Conservation (phyloP, 2,113 vertebrate species). For the Dascyllus trimaculatus region DNA sequence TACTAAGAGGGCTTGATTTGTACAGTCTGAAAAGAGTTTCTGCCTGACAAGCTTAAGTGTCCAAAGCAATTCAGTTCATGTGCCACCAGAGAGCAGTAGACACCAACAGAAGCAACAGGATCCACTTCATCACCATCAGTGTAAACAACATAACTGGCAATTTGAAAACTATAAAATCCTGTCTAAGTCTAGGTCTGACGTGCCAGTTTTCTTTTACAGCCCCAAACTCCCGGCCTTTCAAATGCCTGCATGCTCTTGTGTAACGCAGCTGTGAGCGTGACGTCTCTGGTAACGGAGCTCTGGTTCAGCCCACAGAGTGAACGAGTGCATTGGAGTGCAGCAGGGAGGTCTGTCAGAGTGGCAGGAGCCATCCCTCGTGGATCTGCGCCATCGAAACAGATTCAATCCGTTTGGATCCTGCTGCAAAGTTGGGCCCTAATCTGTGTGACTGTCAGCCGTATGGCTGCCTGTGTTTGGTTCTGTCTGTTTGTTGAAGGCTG, state of each 20-base stretch:
- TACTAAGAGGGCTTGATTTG: no score
- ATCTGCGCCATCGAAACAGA: constrained; percentile 2
- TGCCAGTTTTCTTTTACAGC: neutral
- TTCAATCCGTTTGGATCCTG: constrained; percentile 47
- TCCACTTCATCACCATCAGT: neutral
- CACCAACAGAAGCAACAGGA: neutral
- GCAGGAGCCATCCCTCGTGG: constrained; percentile 31
- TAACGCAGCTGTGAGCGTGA: neutral
- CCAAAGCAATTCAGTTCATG: no score
- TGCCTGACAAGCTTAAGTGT: neutral
- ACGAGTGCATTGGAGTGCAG: constrained; percentile 23
- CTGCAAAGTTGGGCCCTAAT: constrained; percentile 56
- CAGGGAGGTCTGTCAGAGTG: constrained; percentile 59
- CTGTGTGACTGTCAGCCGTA: neutral
- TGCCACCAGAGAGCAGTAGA: constrained; percentile 64
- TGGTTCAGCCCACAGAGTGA: constrained; percentile 72
- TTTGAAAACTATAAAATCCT: neutral
- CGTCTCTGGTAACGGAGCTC: constrained; percentile 21
- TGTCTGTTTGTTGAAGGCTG: neutral
- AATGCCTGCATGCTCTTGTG: neutral
- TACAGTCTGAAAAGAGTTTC: no score
- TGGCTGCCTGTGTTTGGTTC: neutral
- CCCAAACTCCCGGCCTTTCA: neutral
- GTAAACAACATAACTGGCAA: neutral
- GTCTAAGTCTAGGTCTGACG: neutral